Base-by-base conservation (phyloP, 2,113 vertebrate species). In the Hippocampus barbouri region DNA sequence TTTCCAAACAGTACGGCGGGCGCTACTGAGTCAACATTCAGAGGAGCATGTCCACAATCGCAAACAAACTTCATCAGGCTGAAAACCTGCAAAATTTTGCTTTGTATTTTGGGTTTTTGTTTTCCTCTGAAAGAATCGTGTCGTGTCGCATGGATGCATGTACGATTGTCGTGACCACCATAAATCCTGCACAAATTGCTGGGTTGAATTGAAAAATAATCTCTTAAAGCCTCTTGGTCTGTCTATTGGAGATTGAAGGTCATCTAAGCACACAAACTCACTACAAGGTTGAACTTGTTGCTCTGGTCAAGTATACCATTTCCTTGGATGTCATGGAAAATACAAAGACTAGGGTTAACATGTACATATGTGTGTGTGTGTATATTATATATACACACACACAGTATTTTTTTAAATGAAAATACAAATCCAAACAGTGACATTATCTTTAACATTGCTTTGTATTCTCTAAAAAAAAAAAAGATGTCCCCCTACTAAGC, bases 401-500 rank as follows among this genome's bases (percentile, higher is more conserved):
- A 38, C 34, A 38, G 30, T 49, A 16, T 6, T 51, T 51, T 51
- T 51, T 51, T 5, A 18, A 18, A 16, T 51, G 7, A 51, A 18
- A 51, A 21, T 38, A 51, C 16, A 51, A 51, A 74, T 41, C 6
- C 40, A 69, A 23, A 45, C 68, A 76, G 49, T 6, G 64, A 34
- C 57, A 59, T 27, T 45, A 14, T 30, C 40, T 1, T 51, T n/a
- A 47, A 63, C 7, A 38, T 38, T 5, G 38, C 40, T 70, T 70
- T 69, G 30, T 76, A 65, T 82, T 74, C 40, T 0, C 30, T 34
- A 51, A 82, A 79, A 3, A 38, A 71, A 15, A 53, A 1, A 21
- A 69, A 56, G 23, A 8, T n/a, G n/a, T n/a, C 34, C 38, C 76
- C 49, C 51, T 66, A 68, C 77, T 77, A 75, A 78, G 69, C 73